Percentiles rank a stretch among this genome's conserved stretches.
phyloP scores from a whole-genome alignment of 2,113 vertebrate genomes.

The Lophotis ruficrista region DNA sequence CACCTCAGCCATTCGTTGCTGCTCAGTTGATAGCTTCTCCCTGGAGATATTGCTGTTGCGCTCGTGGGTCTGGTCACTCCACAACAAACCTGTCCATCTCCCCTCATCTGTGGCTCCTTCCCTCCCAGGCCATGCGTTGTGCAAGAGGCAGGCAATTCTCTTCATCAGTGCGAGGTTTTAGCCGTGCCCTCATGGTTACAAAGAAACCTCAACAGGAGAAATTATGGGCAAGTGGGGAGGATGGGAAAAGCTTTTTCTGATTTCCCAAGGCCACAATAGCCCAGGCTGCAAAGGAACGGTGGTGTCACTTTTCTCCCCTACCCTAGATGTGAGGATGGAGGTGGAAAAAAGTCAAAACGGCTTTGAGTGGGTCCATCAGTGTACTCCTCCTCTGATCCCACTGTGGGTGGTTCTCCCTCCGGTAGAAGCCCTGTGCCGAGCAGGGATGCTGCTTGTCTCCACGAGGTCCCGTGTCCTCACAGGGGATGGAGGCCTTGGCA shows the following conservation, averaged over 20 bases:
- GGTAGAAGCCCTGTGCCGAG: not conserved
- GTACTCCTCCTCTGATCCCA: not conserved
- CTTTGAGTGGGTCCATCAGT: not conserved
- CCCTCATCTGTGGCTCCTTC: not conserved
- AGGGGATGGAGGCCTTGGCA: not conserved
- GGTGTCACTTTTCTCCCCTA: not conserved
- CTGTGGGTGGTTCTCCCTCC: not conserved
- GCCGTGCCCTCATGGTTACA: not conserved
- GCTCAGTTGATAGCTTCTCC: not conserved
- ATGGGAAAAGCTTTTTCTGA: not conserved
- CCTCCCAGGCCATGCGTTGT: not conserved
- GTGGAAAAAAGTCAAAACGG: not conserved
- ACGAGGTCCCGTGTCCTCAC: not conserved
- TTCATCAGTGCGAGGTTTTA: not conserved
- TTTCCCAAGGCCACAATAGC: not conserved
- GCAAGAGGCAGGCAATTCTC: not conserved
- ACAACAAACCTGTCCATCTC: not conserved
- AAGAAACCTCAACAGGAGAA: not conserved
- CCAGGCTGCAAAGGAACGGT: not conserved
- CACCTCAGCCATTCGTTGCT: rapidly evolving
- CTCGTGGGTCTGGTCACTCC: not conserved
- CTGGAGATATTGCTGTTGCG: not conserved
- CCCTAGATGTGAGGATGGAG: not conserved
- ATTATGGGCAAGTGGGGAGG: not conserved
- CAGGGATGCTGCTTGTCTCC: not conserved